phyloP scores from a whole-genome alignment of 2,888 invertebrate species.

The Limnephilus lunatus region DNA sequence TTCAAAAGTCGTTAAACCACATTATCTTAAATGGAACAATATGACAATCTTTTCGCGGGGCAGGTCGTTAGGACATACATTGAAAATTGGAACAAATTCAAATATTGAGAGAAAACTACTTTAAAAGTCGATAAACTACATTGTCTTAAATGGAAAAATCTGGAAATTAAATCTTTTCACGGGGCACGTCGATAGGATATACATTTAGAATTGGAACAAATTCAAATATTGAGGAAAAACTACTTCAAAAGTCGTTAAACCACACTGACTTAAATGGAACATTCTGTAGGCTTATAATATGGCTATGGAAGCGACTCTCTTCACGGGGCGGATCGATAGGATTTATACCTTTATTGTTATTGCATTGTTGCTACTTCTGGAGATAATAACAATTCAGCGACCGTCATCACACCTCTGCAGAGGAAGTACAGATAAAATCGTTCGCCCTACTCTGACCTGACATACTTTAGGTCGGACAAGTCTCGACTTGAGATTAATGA shows the following conservation, averaged over 20 bases:
- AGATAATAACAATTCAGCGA: not conserved
- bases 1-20: not conserved
- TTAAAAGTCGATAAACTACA: not conserved
- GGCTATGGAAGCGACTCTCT: not conserved
- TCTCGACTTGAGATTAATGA: not conserved
- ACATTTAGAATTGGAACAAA: too few relatives aligned
- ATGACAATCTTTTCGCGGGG: not conserved
- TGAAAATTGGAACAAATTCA: too few relatives aligned
- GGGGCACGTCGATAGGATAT: not conserved
- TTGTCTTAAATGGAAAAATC: not conserved
- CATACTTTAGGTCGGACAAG: not conserved
- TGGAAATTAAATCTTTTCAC: too few relatives aligned
- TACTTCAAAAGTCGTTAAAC: not conserved
- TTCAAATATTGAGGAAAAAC: not conserved
- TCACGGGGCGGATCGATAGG: not conserved
- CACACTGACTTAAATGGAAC: not conserved
- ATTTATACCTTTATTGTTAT: slow-evolving; percentile 2
- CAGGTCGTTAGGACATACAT: not conserved
- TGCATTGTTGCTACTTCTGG: slow-evolving; percentile 2
- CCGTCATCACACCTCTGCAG: not conserved
- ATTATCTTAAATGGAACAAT: not conserved
- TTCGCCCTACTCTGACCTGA: not conserved
- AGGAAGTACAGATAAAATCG: not conserved
- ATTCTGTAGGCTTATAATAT: not conserved
- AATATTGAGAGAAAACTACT: not conserved